These are phyloP conservation scores for Copidosoma aretas DNA, from an alignment of 2,888 invertebrate genomes.

Conservation along the genomic window DNA sequence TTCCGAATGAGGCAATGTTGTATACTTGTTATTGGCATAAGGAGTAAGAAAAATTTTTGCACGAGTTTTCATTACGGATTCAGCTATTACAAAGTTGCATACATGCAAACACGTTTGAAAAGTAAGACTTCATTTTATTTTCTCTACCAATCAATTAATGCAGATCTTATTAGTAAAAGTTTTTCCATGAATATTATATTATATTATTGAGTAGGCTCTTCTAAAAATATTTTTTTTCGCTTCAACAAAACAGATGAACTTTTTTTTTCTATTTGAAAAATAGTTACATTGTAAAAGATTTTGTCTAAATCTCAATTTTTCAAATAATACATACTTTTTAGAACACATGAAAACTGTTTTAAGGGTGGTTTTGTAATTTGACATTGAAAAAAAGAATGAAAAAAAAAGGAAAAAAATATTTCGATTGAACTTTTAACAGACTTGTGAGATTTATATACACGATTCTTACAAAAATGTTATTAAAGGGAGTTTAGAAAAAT, in stretches of 20 bases:
- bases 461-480: constrained; percentile 12
- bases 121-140: no score
- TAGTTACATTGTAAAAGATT: constrained; percentile 10
- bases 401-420: constrained; percentile 1
- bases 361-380: constrained; percentile 17
- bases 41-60: no score
- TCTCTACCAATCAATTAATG: no score
- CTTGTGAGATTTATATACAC: constrained; percentile 1
- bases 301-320: constrained; percentile 11
- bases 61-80: no score
- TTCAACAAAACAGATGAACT: neutral
- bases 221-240: neutral
- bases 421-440: neutral
- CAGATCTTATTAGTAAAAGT: no score
- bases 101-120: no score
- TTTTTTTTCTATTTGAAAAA: neutral
- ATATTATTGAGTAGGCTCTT: neutral
- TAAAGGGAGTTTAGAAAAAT: constrained; percentile 27
- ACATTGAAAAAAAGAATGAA: constrained; percentile 1
- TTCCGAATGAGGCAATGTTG: no score
- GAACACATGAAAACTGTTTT: neutral
- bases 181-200: neutral
- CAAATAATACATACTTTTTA: neutral
- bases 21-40: no score
- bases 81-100: no score